Conservation (phyloP, 2,113 vertebrate genomes). For the Heloderma charlesbogerti region DNA sequence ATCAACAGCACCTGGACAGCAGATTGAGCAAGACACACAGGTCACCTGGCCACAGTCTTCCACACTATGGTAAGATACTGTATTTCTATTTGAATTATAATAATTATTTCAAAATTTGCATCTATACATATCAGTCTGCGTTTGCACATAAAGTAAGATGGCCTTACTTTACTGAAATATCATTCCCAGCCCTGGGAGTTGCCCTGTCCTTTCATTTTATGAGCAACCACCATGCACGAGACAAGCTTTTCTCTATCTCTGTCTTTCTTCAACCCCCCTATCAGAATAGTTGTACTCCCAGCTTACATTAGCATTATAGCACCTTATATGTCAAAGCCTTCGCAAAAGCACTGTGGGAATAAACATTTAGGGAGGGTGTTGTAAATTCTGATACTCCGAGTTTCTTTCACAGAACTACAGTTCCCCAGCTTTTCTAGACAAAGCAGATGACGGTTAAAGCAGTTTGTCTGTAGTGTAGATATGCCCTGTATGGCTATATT, state of each 20-base stretch:
- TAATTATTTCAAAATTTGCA: too few relatives aligned
- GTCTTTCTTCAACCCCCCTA: too few relatives aligned
- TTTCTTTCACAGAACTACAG: background rate
- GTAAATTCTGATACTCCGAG: background rate
- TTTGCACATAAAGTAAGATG: too few relatives aligned
- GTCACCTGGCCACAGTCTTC: too few relatives aligned
- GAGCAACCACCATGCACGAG: background rate
- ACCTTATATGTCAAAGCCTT: background rate
- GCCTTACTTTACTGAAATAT: too few relatives aligned
- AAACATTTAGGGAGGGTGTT: background rate
- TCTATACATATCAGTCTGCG: too few relatives aligned
- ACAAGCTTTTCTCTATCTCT: background rate
- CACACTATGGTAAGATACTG: too few relatives aligned
- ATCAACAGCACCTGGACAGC: too few relatives aligned
- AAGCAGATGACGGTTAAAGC: background rate
- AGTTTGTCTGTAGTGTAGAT: background rate
- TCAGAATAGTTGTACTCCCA: background rate
- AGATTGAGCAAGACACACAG: too few relatives aligned
- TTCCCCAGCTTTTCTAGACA: background rate
- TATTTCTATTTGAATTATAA: too few relatives aligned
- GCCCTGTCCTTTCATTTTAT: background rate
- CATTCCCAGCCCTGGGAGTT: background rate
- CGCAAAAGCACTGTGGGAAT: background rate
- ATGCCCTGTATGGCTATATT: too few relatives aligned
- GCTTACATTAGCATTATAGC: background rate